A percentile compares a stretch with the other conserved stretches of the same genome.
These are phyloP conservation scores for Ennomos erosarius DNA, from an alignment of 2,888 invertebrate genomes.

Conservation along the genomic window DNA sequence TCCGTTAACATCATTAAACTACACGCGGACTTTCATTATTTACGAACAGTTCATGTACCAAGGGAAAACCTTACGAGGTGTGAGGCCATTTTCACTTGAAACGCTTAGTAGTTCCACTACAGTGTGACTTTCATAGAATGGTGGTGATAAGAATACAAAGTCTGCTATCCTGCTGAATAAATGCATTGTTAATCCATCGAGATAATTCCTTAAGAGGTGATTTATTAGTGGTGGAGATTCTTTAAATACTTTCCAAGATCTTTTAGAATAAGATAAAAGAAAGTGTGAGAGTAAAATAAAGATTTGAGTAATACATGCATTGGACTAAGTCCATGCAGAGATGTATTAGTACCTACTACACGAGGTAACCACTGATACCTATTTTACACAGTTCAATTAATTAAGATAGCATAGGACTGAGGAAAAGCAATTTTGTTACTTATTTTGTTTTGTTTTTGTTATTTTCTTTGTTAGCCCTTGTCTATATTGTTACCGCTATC, in stretches of 20 bases:
- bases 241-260: slow-evolving; percentile 1
- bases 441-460: too few relatives aligned
- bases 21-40: slow-evolving; percentile 7
- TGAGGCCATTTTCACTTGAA: slow-evolving; percentile 33
- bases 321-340: too few relatives aligned
- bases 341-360: too few relatives aligned
- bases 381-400: too few relatives aligned
- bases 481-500: too few relatives aligned
- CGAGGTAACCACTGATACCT: too few relatives aligned
- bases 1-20: slow-evolving; percentile 7
- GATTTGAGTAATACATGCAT: too few relatives aligned
- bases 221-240: slow-evolving; percentile 9
- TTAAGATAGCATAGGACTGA: too few relatives aligned
- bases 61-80: slow-evolving; percentile 19
- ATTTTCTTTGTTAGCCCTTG: too few relatives aligned
- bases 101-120: slow-evolving; percentile 33
- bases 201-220: slow-evolving; percentile 23
- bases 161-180: slow-evolving; percentile 22
- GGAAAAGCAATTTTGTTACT: too few relatives aligned
- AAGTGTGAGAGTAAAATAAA: too few relatives aligned
- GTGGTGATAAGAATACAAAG: slow-evolving; percentile 31
- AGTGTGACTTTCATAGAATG: slow-evolving; percentile 37
- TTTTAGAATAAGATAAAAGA: neutral
- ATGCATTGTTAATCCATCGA: slow-evolving; percentile 35
- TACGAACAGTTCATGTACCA: slow-evolving; percentile 18